Evolutionary conservation across 2,888 invertebrate species (phyloP), one percentile per base, ranked within the genome.

Genomic region (Ecliptopera silaceata): DNA sequence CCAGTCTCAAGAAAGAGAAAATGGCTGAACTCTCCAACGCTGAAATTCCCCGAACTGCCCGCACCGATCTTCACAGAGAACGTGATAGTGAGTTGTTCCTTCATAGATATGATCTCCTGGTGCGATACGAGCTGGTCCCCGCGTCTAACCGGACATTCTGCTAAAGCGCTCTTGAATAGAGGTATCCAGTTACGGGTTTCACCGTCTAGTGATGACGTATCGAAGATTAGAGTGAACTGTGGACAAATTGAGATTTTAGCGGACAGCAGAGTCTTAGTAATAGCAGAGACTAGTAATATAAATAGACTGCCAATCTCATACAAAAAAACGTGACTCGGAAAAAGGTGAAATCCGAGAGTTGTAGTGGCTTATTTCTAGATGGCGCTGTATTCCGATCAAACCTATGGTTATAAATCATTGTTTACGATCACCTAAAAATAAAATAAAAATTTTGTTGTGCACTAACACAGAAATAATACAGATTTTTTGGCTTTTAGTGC

Each of bases 101-200:
- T 92, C 71, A 95, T 92, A 0, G 95, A 93, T n/a, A 97, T 95
- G 15, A 98, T 94, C 1, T 95, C 93, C 74, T 95, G 94, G 74
- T 95, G 94, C 0, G 94, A 86, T 1, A 96, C 76, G 1, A 94
- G 79, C 10, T 74, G 66, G 6, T 84, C 93, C 4, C 92, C 91
- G 61, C 94, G 92, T 36, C 92, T 79, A 8, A 97, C 92, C 0
- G 97, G 94, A 52, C 95, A 95, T 80, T 97, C 97, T 15, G 95
- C 92, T 22, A 98, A 78, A 0, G 95, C 92, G 80, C 97, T 96
- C 53, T 95, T 84, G 61, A 95, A 93, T 1, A 98, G 86, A 0
- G 96, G 95, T 34, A 98, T 86, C 86, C 96, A 97, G 48, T 93
- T 92, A 61, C 95, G 93, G 1, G 93, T 87, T 10, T 92, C 86